phyloP scores from a whole-genome alignment of 2,113 vertebrate species.

The Apistogramma diplotaenia region DNA sequence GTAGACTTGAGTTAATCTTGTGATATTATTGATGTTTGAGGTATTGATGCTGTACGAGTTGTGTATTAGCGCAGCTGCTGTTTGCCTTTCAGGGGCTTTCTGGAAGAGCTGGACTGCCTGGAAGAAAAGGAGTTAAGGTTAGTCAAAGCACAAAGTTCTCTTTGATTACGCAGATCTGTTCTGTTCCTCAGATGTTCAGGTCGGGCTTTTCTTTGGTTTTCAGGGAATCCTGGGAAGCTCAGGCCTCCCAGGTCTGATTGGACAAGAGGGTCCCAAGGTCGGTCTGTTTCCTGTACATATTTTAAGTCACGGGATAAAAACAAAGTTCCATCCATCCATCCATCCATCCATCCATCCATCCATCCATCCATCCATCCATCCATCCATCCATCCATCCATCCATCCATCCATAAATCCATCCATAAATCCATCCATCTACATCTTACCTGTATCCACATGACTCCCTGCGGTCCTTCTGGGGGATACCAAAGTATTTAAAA shows the following conservation, averaged over 20 bases:
- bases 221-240: constrained; percentile 60
- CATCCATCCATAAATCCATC: background rate
- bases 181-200: background rate
- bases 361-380: too few relatives aligned
- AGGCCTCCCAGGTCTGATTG: constrained; percentile 74
- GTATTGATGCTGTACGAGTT: rapidly evolving
- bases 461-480: too few relatives aligned
- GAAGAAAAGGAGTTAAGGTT: constrained; percentile 53
- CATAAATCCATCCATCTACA: too few relatives aligned
- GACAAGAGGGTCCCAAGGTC: constrained; percentile 69
- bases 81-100: constrained; percentile 69
- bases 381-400: too few relatives aligned
- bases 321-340: too few relatives aligned
- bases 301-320: background rate
- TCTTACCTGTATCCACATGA: too few relatives aligned
- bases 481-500: too few relatives aligned
- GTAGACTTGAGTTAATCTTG: background rate
- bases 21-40: background rate
- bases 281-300: background rate
- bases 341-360: background rate
- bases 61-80: background rate
- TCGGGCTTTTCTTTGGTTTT: background rate
- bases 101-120: constrained; percentile 63
- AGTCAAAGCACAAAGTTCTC: background rate
- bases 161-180: background rate